phyloP scores from a whole-genome alignment of 1,140 invertebrate species.

The Homalodisca vitripennis region DNA sequence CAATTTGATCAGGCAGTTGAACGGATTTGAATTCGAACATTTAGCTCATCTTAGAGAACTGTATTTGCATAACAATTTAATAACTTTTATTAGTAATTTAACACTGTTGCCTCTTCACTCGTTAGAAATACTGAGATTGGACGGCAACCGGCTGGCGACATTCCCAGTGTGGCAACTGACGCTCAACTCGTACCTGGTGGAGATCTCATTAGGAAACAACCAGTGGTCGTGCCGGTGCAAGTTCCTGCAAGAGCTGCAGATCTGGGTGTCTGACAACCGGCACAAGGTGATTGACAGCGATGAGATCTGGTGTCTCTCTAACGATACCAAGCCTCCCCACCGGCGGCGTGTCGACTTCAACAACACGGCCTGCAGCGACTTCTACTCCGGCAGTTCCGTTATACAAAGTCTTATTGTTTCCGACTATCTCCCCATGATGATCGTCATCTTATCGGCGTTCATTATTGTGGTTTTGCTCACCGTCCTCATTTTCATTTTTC shows the following conservation, averaged over 20 bases:
- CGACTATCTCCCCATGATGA: conserved; percentile 81
- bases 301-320: conserved; percentile 78
- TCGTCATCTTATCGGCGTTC: conserved; percentile 67
- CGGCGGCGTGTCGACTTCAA: conserved; percentile 76
- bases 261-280: conserved; percentile 79
- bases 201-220: conserved; percentile 76
- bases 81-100: conserved; percentile 74
- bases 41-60: conserved; percentile 76
- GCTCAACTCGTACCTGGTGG: conserved; percentile 65
- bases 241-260: conserved; percentile 80
- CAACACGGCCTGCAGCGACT: conserved; percentile 78
- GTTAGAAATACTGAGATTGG: conserved; percentile 75
- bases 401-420: conserved; percentile 80
- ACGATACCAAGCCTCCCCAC: conserved; percentile 67
- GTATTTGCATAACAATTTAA: conserved; percentile 83
- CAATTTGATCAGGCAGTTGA: conserved; percentile 74
- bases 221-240: conserved; percentile 88
- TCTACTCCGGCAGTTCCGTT: conserved; percentile 76
- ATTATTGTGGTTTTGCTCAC: conserved; percentile 69
- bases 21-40: conserved; percentile 89
- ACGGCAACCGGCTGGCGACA: conserved; percentile 78
- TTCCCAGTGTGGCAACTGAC: conserved; percentile 84
- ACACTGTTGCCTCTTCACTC: conserved; percentile 76
- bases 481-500: conserved; percentile 77
- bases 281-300: conserved; percentile 74